Evolutionary conservation across 2,797 vertebrate species (phyloP).

Genomic region (Diplodus sargus): DNA sequence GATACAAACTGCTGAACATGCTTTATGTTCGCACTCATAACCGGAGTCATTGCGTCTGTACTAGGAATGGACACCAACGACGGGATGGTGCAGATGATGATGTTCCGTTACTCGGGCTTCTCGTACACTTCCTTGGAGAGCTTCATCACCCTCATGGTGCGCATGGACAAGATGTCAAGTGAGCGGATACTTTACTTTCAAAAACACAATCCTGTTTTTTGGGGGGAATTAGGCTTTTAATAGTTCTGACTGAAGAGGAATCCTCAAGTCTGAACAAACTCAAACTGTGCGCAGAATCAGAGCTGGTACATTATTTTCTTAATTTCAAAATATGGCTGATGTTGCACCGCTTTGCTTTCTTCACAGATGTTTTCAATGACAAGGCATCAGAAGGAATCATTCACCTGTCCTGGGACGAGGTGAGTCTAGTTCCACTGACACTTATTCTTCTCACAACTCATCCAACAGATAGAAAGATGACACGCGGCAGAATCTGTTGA

Average conservation of each 20-base stretch:
- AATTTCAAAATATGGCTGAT: neutral
- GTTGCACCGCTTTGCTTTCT: constrained; percentile 13
- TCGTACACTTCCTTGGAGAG: constrained; percentile 27
- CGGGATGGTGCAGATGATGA: neutral
- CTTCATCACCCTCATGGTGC: constrained; percentile 66
- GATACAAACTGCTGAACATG: neutral
- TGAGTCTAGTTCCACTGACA: constrained; percentile 5
- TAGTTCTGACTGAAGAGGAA: constrained; percentile 3
- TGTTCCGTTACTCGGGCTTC: constrained; percentile 26
- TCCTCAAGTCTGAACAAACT: neutral
- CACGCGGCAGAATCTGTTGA: neutral
- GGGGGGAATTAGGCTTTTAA: neutral
- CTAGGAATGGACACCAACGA: constrained; percentile 21
- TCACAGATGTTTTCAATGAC: constrained; percentile 36
- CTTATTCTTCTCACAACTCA: neutral
- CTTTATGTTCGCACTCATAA: neutral
- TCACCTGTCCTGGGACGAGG: constrained; percentile 42
- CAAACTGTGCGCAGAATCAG: no score
- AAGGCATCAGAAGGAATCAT: constrained; percentile 40
- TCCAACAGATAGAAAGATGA: neutral
- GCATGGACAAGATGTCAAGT: constrained; percentile 49
- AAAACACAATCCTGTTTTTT: neutral
- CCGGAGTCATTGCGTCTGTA: neutral
- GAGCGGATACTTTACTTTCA: neutral
- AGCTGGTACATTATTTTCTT: neutral